Conservation (phyloP, 1,140 invertebrate species). For the Dendrolimus punctatus region DNA sequence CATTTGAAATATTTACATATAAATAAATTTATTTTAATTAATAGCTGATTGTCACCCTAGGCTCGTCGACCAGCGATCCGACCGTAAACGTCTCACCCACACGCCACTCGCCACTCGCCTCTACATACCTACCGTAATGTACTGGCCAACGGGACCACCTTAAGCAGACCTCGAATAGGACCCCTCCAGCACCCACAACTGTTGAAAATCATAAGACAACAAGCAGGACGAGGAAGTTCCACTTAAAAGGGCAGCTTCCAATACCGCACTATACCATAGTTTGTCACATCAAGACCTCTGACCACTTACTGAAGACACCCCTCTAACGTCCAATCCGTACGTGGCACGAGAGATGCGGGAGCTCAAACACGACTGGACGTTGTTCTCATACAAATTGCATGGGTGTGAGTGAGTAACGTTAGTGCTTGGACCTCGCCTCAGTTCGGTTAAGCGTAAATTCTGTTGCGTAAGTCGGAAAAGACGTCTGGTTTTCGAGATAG, state of each 20-base stretch:
- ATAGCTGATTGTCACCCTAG: constrained; percentile 27
- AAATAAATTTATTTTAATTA: constrained; percentile 11
- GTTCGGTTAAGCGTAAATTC: constrained; percentile 68
- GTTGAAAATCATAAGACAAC: constrained; percentile 7
- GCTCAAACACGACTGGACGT: constrained; percentile 23
- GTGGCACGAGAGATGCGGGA: constrained; percentile 27
- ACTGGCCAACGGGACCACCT: constrained; percentile 32
- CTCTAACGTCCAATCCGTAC: constrained; percentile 30
- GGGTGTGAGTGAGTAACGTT: constrained; percentile 63
- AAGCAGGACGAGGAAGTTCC: constrained; percentile 22
- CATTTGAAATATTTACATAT: background rate
- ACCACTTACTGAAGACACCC: constrained; percentile 46
- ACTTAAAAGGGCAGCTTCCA: constrained; percentile 33
- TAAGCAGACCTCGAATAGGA: constrained; percentile 20
- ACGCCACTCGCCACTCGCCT: constrained; percentile 62
- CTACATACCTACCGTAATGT: constrained; percentile 57
- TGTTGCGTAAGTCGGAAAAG: constrained; percentile 68
- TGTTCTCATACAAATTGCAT: constrained; percentile 54
- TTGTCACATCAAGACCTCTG: constrained; percentile 61
- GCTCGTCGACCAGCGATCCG: constrained; percentile 64
- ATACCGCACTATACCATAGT: constrained; percentile 67
- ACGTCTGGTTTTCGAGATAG: constrained; percentile 62
- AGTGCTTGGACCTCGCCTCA: constrained; percentile 57
- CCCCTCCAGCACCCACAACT: constrained; percentile 17
- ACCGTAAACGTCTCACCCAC: constrained; percentile 71